A percentile compares a stretch with the other conserved stretches of the same genome.
Evolutionary conservation across 1,140 invertebrate genomes (phyloP).

Genomic region (Listronotus bonariensis): DNA sequence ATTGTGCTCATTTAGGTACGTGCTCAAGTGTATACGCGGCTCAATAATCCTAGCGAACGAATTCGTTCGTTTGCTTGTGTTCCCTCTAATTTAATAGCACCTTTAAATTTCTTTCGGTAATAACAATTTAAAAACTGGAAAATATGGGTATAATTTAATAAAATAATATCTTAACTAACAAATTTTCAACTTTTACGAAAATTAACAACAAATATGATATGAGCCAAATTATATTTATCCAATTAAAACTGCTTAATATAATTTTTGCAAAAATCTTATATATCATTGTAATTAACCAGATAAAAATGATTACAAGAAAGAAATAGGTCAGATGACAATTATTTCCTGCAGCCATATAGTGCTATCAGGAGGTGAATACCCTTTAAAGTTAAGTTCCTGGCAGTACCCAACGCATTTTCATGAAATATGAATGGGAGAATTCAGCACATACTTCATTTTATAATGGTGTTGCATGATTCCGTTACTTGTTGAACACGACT

Average conservation of each 20-base stretch:
- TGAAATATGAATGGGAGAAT: constrained; percentile 29
- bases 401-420: constrained; percentile 8
- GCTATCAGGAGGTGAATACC: constrained; percentile 32
- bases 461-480: constrained; percentile 8
- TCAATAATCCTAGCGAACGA: too few species aligned
- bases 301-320: constrained; percentile 1
- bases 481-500: constrained; percentile 23
- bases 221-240: neutral
- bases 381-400: constrained; percentile 12
- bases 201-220: too few species aligned
- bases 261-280: neutral
- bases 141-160: too few species aligned
- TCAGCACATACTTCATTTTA: constrained; percentile 16
- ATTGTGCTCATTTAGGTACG: too few species aligned
- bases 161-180: too few species aligned
- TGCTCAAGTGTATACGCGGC: too few species aligned
- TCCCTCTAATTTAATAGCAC: too few species aligned
- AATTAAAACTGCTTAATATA: neutral
- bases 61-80: too few species aligned
- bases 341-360: constrained; percentile 14
- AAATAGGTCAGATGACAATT: constrained; percentile 21
- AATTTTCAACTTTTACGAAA: too few species aligned
- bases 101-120: too few species aligned
- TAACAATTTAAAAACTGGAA: too few species aligned
- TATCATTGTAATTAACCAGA: constrained; percentile 2